Evolutionary conservation across 2,113 vertebrate species (phyloP).

Genomic region (Hippocampus zosterae): DNA sequence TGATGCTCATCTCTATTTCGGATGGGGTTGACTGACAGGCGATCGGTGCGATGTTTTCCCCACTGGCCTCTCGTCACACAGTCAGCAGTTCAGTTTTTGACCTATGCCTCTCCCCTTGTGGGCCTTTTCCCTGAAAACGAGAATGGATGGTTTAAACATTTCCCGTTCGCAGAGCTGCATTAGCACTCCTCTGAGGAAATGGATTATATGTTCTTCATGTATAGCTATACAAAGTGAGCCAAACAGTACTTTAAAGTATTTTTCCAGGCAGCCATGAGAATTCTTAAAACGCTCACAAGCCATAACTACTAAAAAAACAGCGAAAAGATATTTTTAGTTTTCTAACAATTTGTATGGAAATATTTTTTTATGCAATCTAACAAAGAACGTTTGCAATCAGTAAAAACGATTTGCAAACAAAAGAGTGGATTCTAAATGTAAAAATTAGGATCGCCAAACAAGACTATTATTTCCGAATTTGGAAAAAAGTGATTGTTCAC

Average conservation of each 20-base stretch:
- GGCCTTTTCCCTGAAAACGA: no score
- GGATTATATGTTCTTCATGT: not conserved
- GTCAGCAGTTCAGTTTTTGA: not conserved
- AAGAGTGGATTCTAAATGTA: no score
- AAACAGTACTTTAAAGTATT: no score
- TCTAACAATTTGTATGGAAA: no score
- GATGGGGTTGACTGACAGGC: not conserved
- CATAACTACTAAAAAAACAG: not conserved
- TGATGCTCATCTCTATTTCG: not conserved
- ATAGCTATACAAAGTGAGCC: not conserved
- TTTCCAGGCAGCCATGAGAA: no score
- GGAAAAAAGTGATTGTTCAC: no score
- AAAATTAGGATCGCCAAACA: no score
- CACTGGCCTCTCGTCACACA: not conserved
- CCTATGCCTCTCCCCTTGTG: not conserved
- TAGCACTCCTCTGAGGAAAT: not conserved
- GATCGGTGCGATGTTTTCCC: not conserved
- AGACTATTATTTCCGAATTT: no score
- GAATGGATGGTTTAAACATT: not conserved
- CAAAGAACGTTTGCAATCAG: no score
- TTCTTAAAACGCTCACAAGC: no score
- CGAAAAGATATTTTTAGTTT: not conserved
- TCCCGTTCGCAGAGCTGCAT: not conserved
- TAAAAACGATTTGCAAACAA: no score
- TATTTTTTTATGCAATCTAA: no score